phyloP scores from a whole-genome alignment of 2,797 vertebrate species.

The Crenuchus spilurus region DNA sequence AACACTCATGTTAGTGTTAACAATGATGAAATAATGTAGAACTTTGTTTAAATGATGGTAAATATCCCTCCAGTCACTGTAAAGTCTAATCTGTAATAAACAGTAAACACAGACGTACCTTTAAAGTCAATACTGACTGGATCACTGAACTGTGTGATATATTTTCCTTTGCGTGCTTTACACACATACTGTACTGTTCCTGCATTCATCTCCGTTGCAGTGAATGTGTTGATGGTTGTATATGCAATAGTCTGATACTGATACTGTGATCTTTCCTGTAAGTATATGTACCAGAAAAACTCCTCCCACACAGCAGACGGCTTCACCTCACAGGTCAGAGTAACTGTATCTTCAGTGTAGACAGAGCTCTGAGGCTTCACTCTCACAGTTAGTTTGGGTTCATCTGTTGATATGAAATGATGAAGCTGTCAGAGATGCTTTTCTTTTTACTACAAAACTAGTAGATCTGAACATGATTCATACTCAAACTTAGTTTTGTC shows the following conservation, averaged over 20 bases:
- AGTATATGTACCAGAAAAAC: neutral
- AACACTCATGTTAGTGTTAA: neutral
- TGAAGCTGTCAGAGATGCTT: neutral
- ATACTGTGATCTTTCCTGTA: neutral
- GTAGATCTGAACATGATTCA: too few relatives aligned
- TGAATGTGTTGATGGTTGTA: neutral
- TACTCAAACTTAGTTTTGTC: too few relatives aligned
- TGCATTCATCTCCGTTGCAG: neutral
- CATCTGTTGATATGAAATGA: neutral
- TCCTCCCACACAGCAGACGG: neutral
- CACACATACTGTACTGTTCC: neutral
- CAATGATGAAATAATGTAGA: neutral
- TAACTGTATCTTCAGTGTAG: neutral
- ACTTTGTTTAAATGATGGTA: neutral
- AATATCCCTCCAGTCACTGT: neutral
- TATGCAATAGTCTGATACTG: neutral
- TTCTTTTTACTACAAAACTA: neutral
- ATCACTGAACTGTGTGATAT: neutral
- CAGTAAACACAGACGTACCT: neutral
- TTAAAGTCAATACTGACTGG: neutral
- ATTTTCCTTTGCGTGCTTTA: neutral
- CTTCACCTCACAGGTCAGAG: neutral
- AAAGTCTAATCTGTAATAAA: too few relatives aligned
- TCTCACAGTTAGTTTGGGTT: neutral
- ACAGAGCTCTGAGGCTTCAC: neutral